Conservation (phyloP, 2,888 invertebrate genomes). For the Monopis laevigella region DNA sequence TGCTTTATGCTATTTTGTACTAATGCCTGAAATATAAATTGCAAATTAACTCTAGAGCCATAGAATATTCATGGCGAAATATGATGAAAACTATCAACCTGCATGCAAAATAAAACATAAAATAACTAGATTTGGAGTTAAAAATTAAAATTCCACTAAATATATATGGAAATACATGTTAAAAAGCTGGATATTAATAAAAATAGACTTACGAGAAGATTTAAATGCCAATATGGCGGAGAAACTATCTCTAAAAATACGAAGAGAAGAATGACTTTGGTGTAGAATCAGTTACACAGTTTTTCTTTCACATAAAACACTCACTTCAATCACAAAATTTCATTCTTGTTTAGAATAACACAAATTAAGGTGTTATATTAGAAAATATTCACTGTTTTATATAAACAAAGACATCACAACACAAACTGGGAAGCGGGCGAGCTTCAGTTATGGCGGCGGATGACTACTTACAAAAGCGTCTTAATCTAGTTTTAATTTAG, state of each 20-base stretch:
- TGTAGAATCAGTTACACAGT: slow-evolving; percentile 29
- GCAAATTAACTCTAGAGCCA: too few species aligned
- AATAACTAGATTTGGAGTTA: background rate
- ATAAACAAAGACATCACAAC: slow-evolving; percentile 61
- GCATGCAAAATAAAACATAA: slow-evolving; percentile 1
- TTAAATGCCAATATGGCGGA: slow-evolving; percentile 77
- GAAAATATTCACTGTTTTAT: slow-evolving; percentile 53
- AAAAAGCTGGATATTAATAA: slow-evolving; percentile 54
- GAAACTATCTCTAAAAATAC: slow-evolving; percentile 64
- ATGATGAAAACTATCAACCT: background rate
- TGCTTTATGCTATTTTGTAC: too few species aligned
- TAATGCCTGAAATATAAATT: too few species aligned
- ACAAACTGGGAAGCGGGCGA: slow-evolving; percentile 57
- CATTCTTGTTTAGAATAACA: background rate
- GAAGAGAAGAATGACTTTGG: slow-evolving; percentile 36
- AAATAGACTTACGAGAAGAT: slow-evolving; percentile 65
- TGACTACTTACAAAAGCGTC: slow-evolving; percentile 36
- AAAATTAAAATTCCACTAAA: background rate
- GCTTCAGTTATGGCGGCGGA: slow-evolving; percentile 67
- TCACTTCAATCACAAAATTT: slow-evolving; percentile 35
- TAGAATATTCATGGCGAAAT: slow-evolving; percentile 8
- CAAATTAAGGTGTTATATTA: slow-evolving; percentile 16
- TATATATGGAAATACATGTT: slow-evolving; percentile 30
- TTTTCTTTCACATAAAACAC: slow-evolving; percentile 42
- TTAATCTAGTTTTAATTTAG: slow-evolving; percentile 37